Base-by-base conservation (phyloP, 1,140 invertebrate species). In the Antheraea mylitta region DNA sequence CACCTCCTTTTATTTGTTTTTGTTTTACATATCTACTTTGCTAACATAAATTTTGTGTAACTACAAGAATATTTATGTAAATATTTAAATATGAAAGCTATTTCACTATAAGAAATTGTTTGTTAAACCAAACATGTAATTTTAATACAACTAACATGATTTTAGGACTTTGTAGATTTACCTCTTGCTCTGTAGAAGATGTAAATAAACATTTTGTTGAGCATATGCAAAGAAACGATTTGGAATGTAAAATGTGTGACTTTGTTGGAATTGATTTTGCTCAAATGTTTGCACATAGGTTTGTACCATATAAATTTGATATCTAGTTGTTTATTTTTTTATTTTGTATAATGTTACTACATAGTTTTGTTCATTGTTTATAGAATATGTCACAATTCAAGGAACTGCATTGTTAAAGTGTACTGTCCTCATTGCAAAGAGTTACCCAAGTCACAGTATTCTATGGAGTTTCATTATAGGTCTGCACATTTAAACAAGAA, bases 381-480 rank as follows among this genome's bases (percentile, higher is more conserved):
- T 70, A 85, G 82, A 66, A 79, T 71, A 30, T 68, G 38, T 0
- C 83, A 87, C 60, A 68, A 64, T 13, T 68, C 73, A 19, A 66
- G 60, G 11, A 65, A 68, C 7, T 45, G 7, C n/a, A 77, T 74
- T 37, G 58, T 30, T 16, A 69, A 62, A 62, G 62, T 80, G 18
- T 71, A 16, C 13, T 89, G 85, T 68, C 79, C 80, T 19, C 67
- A 76, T 16, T 86, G 85, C 64, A 38, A 80, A 22, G 76, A 70
- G 48, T 76, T 58, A 13, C 71, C 58, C 18, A 30, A 37, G 8
- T 73, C 79, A 7, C 42, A 67, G 3, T 64, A 75, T 22, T 68
- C 66, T 4, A 72, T 88, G 1, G 78, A 89, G 71, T 89, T 81
- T 66, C 87, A 88, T 68, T 88, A 87, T 30, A 79, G 87, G 38